A percentile compares a stretch with the other conserved stretches of the same genome.
Evolutionary conservation across 2,888 invertebrate genomes (phyloP).

Genomic region (Sinohyriopsis cumingii): DNA sequence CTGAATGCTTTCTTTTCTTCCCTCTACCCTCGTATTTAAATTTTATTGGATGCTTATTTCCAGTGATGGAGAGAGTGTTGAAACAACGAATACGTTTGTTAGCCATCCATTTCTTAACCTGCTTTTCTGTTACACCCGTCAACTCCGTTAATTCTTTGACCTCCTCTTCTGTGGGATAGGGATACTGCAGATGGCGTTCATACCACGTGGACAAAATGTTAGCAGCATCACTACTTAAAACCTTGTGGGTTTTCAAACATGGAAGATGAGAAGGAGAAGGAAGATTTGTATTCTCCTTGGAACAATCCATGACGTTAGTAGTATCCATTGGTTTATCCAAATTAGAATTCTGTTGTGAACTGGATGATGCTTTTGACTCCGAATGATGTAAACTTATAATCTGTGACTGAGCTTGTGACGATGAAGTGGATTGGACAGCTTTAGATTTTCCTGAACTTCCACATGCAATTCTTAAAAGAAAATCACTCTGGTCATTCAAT

Average conservation of each 20-base stretch:
- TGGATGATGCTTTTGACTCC: too few relatives aligned
- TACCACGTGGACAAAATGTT: slow-evolving; percentile 56
- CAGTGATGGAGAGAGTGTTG: slow-evolving; percentile 66
- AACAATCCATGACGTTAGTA: too few relatives aligned
- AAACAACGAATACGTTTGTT: slow-evolving; percentile 60
- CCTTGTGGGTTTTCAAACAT: slow-evolving; percentile 28
- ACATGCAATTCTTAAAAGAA: too few relatives aligned
- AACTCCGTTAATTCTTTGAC: slow-evolving; percentile 43
- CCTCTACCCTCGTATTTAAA: slow-evolving; percentile 47
- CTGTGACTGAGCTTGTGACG: too few relatives aligned
- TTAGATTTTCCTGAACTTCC: too few relatives aligned
- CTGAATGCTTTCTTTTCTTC: slow-evolving; percentile 19
- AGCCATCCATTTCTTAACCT: slow-evolving; percentile 65
- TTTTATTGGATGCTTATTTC: slow-evolving; percentile 63
- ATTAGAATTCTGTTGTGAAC: too few relatives aligned
- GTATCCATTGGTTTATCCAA: too few relatives aligned
- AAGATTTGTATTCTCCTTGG: too few relatives aligned
- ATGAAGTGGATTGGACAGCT: too few relatives aligned
- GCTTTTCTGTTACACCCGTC: slow-evolving; percentile 51
- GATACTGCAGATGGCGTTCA: slow-evolving; percentile 56
- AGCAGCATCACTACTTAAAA: slow-evolving; percentile 40
- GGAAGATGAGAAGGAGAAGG: not conserved
- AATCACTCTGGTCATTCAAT: slow-evolving; percentile 5
- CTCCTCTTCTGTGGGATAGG: slow-evolving; percentile 58
- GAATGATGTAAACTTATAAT: too few relatives aligned